Evolutionary conservation across 1,140 invertebrate species (phyloP).

Genomic region (Caenorhabditis latens): DNA sequence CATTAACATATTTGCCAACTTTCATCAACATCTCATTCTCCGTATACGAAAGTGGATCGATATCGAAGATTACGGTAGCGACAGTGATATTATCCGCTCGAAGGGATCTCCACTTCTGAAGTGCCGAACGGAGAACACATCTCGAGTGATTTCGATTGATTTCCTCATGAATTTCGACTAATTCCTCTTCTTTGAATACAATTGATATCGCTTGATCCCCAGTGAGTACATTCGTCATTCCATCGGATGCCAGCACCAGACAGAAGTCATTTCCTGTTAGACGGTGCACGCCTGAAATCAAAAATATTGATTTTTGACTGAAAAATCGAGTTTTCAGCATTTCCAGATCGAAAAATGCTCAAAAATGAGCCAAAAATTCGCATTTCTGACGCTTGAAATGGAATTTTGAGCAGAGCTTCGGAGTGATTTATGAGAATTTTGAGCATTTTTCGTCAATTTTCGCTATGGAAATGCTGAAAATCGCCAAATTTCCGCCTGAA

Average conservation of each 20-base stretch:
- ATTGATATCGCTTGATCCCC: conserved; percentile 85
- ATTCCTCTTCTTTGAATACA: conserved; percentile 77
- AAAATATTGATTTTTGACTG: too few relatives aligned
- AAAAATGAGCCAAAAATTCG: too few relatives aligned
- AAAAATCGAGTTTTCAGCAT: too few relatives aligned
- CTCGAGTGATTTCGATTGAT: conserved; percentile 65
- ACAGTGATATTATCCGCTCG: conserved; percentile 68
- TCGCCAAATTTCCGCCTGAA: too few relatives aligned
- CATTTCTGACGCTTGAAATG: too few relatives aligned
- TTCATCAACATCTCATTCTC: background rate
- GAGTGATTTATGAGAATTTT: too few relatives aligned
- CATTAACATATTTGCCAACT: conserved; percentile 17
- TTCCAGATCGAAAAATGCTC: too few relatives aligned
- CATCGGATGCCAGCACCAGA: conserved; percentile 94
- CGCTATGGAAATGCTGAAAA: too few relatives aligned
- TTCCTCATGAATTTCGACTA: conserved; percentile 82
- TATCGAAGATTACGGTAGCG: conserved; percentile 62
- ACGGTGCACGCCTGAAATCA: background rate
- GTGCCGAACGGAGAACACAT: conserved; percentile 55
- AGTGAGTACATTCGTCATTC: conserved; percentile 93
- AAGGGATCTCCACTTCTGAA: conserved; percentile 65
- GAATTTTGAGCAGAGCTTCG: too few relatives aligned
- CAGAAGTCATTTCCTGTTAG: conserved; percentile 79
- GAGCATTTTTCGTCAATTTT: too few relatives aligned
- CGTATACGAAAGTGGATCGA: background rate